Evolutionary conservation across 2,797 vertebrate species (phyloP).

Genomic region (Urosaurus nigricauda): DNA sequence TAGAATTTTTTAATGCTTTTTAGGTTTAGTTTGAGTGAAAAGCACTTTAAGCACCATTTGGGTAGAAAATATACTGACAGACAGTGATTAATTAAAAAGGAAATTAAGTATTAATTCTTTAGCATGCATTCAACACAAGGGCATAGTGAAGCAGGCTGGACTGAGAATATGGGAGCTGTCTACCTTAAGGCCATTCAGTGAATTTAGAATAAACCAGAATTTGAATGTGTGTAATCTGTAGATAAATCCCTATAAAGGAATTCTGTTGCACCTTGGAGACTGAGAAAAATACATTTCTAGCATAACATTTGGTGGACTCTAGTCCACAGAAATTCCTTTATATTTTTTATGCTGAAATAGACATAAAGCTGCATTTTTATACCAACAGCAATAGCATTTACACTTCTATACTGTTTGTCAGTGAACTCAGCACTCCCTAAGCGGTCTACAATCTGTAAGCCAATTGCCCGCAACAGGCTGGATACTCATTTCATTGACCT

Average conservation of each 20-base stretch:
- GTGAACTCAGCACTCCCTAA: too few species aligned
- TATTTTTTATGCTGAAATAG: too few species aligned
- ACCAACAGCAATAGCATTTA: too few species aligned
- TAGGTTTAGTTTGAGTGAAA: neutral
- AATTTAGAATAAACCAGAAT: neutral
- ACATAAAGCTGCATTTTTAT: too few species aligned
- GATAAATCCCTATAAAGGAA: neutral
- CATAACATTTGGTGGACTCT: too few species aligned
- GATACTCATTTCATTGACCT: too few species aligned
- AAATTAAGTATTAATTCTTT: neutral
- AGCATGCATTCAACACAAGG: neutral
- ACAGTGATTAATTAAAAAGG: neutral
- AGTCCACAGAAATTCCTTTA: too few species aligned
- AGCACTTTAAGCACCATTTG: neutral
- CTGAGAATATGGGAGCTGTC: neutral
- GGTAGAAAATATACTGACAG: neutral
- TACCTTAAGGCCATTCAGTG: neutral
- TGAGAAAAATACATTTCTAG: too few species aligned
- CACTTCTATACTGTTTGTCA: too few species aligned
- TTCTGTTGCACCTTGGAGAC: too few species aligned
- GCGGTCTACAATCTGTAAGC: too few species aligned
- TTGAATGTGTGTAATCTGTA: neutral
- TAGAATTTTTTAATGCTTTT: neutral
- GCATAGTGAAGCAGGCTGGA: neutral
- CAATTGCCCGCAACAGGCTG: too few species aligned